Conservation (phyloP, 2,113 vertebrate species). For the Tyrannus savana region DNA sequence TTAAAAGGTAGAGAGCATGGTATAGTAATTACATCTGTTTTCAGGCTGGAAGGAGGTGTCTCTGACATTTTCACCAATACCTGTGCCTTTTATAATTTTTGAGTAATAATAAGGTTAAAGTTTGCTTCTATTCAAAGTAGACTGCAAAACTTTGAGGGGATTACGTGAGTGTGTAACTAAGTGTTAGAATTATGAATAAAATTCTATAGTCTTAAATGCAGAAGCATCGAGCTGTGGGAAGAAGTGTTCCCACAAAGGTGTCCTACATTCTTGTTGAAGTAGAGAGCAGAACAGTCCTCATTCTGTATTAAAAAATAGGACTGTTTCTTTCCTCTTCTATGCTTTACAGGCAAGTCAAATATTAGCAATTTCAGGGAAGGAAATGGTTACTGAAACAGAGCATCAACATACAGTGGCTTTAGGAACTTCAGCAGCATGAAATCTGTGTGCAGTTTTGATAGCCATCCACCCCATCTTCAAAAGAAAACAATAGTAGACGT, state of each 20-base stretch:
- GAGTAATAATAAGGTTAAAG: not conserved
- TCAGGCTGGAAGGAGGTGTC: not conserved
- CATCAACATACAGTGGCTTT: not conserved
- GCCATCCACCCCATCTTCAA: not conserved
- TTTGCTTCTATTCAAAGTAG: not conserved
- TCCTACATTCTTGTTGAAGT: not conserved
- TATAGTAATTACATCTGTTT: rapidly evolving
- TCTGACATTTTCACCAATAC: not conserved
- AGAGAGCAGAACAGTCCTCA: not conserved
- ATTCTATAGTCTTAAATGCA: not conserved
- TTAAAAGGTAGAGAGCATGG: not conserved
- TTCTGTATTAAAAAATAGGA: not conserved
- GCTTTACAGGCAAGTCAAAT: not conserved
- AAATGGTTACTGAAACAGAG: not conserved
- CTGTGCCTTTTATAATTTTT: not conserved
- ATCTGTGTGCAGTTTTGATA: not conserved
- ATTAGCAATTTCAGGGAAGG: not conserved
- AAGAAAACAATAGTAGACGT: not conserved
- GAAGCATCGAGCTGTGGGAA: not conserved
- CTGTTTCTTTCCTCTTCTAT: not conserved
- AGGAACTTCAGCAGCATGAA: not conserved
- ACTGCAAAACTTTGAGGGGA: not conserved
- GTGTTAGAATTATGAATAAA: not conserved
- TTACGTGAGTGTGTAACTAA: not conserved
- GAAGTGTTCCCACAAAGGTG: not conserved